Percentiles rank a stretch among this genome's conserved stretches.
Conservation (phyloP, 2,113 vertebrate genomes). For the Nycticorax nycticorax region DNA sequence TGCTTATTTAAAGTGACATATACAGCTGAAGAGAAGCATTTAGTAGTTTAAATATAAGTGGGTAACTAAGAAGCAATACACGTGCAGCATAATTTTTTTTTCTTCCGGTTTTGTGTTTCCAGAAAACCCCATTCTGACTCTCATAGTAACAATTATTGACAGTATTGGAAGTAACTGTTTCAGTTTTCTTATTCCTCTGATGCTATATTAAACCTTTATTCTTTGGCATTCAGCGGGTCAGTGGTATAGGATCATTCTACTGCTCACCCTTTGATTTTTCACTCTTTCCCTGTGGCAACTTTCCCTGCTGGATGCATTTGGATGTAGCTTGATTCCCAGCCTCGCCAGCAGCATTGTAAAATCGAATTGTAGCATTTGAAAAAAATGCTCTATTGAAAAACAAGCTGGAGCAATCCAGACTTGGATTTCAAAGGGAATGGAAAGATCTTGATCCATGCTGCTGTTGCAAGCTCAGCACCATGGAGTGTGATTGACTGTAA, state of each 20-base stretch:
- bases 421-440: slow-evolving; percentile 19
- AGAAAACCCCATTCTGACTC: not conserved
- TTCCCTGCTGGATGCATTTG: slow-evolving; percentile 14
- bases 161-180: not conserved
- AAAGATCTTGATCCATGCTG: not conserved
- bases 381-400: slow-evolving; percentile 19
- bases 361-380: slow-evolving; percentile 37
- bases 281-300: slow-evolving; percentile 14
- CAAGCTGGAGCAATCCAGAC: slow-evolving; percentile 19
- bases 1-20: not conserved
- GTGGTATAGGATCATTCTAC: slow-evolving; percentile 6
- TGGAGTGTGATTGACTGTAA: not conserved
- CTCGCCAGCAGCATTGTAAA: slow-evolving; percentile 13
- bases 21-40: not conserved
- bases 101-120: not conserved
- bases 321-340: slow-evolving; percentile 30
- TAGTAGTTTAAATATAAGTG: not conserved
- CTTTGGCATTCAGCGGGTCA: not conserved
- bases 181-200: not conserved
- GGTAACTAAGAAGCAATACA: not conserved
- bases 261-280: slow-evolving; percentile 5
- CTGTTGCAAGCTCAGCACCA: not conserved
- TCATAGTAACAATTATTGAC: not conserved
- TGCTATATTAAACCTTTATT: not conserved
- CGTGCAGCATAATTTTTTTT: not conserved